These are phyloP conservation scores for Hydrozoanthus gracilis DNA, from an alignment of 92 coral and sea anemone species.

Conservation along the genomic window DNA sequence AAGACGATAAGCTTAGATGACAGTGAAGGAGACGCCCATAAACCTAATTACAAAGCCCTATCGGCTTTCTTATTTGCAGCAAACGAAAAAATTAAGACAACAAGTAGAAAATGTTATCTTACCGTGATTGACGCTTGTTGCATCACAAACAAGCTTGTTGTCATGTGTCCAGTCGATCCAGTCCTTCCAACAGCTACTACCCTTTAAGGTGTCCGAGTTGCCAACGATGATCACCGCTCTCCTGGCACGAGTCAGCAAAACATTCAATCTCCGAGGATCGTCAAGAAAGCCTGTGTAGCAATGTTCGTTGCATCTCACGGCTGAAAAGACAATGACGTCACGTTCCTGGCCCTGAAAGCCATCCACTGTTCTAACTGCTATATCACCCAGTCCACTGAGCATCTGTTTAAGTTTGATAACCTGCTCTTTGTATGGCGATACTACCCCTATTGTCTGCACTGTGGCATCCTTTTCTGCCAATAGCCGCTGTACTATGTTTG, in stretches of 20 bases:
- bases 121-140: background rate
- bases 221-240: constrained; percentile 81
- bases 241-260: constrained; percentile 81
- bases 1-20: no score
- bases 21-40: no score
- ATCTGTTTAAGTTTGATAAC: constrained; percentile 52
- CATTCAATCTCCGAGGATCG: constrained; percentile 78
- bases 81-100: no score
- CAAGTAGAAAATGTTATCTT: background rate
- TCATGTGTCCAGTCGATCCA: constrained; percentile 71
- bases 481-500: constrained; percentile 54
- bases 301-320: constrained; percentile 86
- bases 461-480: constrained; percentile 50
- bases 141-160: constrained; percentile 34
- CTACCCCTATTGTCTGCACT: constrained; percentile 62
- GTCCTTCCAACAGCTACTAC: constrained; percentile 64
- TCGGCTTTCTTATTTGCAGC: no score
- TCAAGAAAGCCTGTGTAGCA: constrained; percentile 75
- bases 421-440: constrained; percentile 80
- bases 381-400: constrained; percentile 32
- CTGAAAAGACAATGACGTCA: constrained; percentile 82
- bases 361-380: constrained; percentile 81
- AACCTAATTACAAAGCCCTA: no score
- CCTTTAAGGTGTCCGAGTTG: constrained; percentile 60
- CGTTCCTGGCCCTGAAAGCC: constrained; percentile 93